Evolutionary conservation across 2,888 invertebrate genomes (phyloP), one percentile per base, ranked within the genome.

Genomic region (Boloria selene): DNA sequence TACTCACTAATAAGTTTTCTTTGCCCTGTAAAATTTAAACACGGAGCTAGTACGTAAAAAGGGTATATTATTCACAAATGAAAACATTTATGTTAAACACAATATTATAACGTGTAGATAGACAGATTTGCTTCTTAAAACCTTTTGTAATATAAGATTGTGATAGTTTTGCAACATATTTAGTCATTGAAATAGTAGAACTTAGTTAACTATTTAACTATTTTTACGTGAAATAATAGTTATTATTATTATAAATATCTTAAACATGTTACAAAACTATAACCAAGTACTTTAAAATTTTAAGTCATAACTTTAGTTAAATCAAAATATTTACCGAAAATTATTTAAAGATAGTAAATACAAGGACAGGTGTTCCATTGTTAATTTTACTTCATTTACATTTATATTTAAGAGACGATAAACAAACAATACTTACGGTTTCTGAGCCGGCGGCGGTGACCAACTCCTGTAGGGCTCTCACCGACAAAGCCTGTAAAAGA

Each of bases 391-490:
- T 82, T 79, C 72, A 72, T 74, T 74, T 73, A 76, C 71, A 77
- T 71, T 63, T 73, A 72, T 68, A 74, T 68, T 58, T 61, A 55
- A 67, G 26, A 59, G 22, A 61, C 50, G 51, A 60, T 59, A 62
- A 56, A 45, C n/a, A 67, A 67, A 60, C 63, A 69, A 73, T 79
- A 93, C 95, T 96, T 95, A 97, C 98, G 93, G 97, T 96, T 93
- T 97, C 97, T 58, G 96, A 96, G 68, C 97, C 97, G 31, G 98
- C 97, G 4, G 98, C 98, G 17, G 99, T 99, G 72, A 99, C 99
- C 89, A 99, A 94, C 90, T 99, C 99, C 92, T 99, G 99, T 65
- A 99, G 92, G 70, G 99, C 99, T 83, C 99, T 95, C 67, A 99
- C 99, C 73, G 99, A 99, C 73, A 99, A 93, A 31, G 99, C 99